Base-by-base conservation (phyloP, 2,797 vertebrate species). In the Eptatretus atami region DNA sequence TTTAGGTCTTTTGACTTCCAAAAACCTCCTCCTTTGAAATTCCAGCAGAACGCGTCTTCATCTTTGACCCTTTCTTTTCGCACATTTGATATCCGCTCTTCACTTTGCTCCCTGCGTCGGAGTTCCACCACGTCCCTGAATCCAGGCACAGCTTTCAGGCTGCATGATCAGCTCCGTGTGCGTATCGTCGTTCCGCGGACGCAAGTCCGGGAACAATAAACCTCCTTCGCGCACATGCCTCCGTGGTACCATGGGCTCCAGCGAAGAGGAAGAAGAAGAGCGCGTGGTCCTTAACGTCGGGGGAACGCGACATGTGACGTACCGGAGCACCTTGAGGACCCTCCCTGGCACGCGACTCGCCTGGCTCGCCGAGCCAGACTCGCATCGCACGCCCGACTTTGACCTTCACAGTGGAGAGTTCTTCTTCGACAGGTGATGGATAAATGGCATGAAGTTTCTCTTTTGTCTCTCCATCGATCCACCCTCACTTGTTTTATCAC, bases 111-210 rank as follows among this genome's bases (percentile, higher is more conserved):
- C 31, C 31, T 44, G 31, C 6, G 31, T 8, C 31, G 31, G 31
- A 44, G 31, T 44, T 44, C 31, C 31, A 44, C 31, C 31, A 44
- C 31, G 31, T 2, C 3, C 31, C 31, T 44, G 31, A 44, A 44
- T 44, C 31, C 31, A 44, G 31, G 31, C 31, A 44, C 31, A 44
- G 4, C 31, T 44, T 44, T 8, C 31, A 44, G 31, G 31, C 31
- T 78, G 81, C 81, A 84, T 98, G 92, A 90, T 98, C 71, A 98
- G 90, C 86, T 96, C 92, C 64, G 90, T 96, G 86, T 98, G 92
- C 74, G 87, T 98, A 69, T 98, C 92, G 76, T 86, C 90, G 73
- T 96, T 94, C 77, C 86, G 92, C 66, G 92, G 90, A 75, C 92
- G 92, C 75, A 98, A 96, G 78, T 83, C 92, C 64, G 84, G 82